Evolutionary conservation across 2,888 invertebrate species (phyloP), one percentile per base, ranked within the genome.

Genomic region (Polylopha cassiicola): DNA sequence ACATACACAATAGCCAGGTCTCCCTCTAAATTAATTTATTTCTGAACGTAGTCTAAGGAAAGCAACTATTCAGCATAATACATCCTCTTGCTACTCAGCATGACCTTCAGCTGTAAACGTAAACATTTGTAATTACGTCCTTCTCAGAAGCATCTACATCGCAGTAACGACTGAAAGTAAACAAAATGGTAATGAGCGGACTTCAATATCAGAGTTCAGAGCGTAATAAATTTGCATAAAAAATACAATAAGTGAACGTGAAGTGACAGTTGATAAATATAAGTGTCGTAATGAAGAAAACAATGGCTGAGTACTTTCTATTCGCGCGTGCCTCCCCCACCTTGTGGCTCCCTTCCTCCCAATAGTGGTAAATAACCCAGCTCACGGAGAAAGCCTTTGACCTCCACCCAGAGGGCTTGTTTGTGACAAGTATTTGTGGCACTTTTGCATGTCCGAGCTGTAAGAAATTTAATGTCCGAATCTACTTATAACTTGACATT

Each of bases 361-460:
- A 41, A 36, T 41, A 41, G 30, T 41, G 34, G 41, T 21, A 41
- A 41, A 41, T 36, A 41, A 29, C 34, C 28, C 31, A 26, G 70
- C 58, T 72, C 73, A 75, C 64, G 63, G 73, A 71, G 76, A 80
- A 79, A 80, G 78, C 78, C 76, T 80, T 77, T 77, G 80, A 80
- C 80, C 80, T 73, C 62, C 55, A 62, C 66, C 64, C 61, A 61
- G 61, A 73, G 67, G 72, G 71, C 73, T 65, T 62, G 65, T 63
- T 70, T 69, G 61, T 61, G 60, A 59, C 56, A 55, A 58, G 54
- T 62, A 71, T 69, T 71, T 64, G 67, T 65, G 51, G 62, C 60
- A 64, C 53, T 68, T 70, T 64, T 61, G 61, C 64, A 63, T 63
- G 63, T 53, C 53, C 46, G 41, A 43, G 47, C 22, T 44, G 23